Evolutionary conservation across 1,140 invertebrate species (phyloP), one percentile per base, ranked within the genome.

Genomic region (Drosophila aff.): DNA sequence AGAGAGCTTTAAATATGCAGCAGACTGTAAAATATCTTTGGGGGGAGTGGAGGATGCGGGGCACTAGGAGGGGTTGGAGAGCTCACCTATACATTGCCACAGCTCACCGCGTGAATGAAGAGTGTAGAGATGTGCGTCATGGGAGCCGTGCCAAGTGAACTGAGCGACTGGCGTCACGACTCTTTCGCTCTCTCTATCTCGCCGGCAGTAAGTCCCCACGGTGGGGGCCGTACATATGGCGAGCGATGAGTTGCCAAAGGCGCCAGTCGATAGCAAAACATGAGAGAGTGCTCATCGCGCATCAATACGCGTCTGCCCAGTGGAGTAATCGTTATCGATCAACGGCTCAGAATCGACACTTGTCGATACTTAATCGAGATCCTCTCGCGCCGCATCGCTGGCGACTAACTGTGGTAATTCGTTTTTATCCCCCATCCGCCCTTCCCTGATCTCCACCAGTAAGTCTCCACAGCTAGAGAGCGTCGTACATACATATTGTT

Each of bases 311-410:
- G 79, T 91, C 81, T 91, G 78, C 81, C 91, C 66, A 92, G 81
- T 91, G 83, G 91, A 89, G 74, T 81, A 81, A 92, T 91, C 81
- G 92, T 80, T 76, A 92, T 91, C 81, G 92, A 92, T 86, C 92
- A 92, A 81, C 83, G 92, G 79, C 84, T 92, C 77, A 78, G 91
- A 89, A 92, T 92, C 91, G 92, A 92, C 90, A 92, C 92, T 83
- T 91, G 92, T 92, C 92, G 92, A 91, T 92, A 92, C 83, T 74
- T 92, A 81, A 92, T 92, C 71, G 86, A 92, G 80, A 92, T 92
- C 46, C 60, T 92, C 59, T 92, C 92, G 58, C 92, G 92, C 64
- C 92, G 92, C 71, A 86, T 92, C 61, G 91, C 92, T 21, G 91
- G 91, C 76, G 91, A 92, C 62, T 91, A 92, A 91, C 68, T 41